Base-by-base conservation (phyloP, 2,797 vertebrate species). In the Apogon talboti region DNA sequence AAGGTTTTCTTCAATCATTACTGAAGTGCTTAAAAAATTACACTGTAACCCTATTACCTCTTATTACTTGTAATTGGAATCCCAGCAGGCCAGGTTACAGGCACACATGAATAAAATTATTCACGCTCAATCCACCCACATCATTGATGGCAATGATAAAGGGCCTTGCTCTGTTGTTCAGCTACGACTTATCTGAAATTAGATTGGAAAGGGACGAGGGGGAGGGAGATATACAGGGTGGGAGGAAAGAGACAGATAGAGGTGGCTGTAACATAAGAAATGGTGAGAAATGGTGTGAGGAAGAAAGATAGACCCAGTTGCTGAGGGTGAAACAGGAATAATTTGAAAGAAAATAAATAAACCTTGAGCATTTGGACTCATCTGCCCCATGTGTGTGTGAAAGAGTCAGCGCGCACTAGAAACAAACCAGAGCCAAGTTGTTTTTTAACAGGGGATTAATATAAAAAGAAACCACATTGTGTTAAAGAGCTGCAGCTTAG, bases 71-170 rank as follows among this genome's bases (percentile, higher is more conserved):
- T 86, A 91, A 91, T 90, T 83, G 71, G 79, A 84, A 75, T 82
- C 86, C 81, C 66, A 68, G 65, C 77, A 72, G 81, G 79, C 76
- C 51, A 71, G 64, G 69, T 28, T 78, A 68, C 71, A 60, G 82
- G 79, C 80, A 62, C 87, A 81, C 85, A 90, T 86, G 87, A 91
- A 89, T 89, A 82, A 78, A 89, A 90, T 91, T 86, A 89, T 89
- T 85, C 74, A 87, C 47, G 66, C 87, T 88, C 90, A 79, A 83
- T 90, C 90, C 88, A 85, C 89, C 91, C 90, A 90, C 90, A 82
- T 89, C 90, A 87, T 86, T 88, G 91, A 89, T 89, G 87, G 83
- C 81, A 82, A 78, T 89, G 89, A 91, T 93, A 89, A 91, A 90
- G 86, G 87, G 82, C 79, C 78, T 73, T 81, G 68, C 81, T 79